phyloP scores from a whole-genome alignment of 2,888 invertebrate species.

The Timema cristinae region DNA sequence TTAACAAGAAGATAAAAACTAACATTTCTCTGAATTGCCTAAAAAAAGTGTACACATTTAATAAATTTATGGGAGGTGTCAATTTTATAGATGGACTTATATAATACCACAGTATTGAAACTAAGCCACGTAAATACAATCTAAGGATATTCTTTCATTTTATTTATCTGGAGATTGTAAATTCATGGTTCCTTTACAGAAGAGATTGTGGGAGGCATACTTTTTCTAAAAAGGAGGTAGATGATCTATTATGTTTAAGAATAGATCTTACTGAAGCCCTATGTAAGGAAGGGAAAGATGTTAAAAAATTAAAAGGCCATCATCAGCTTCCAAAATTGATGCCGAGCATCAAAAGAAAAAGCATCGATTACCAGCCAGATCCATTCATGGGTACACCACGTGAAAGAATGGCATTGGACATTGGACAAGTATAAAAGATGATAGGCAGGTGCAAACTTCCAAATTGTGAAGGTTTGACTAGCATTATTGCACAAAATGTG shows the following conservation, averaged over 20 bases:
- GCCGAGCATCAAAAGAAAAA: too few relatives aligned
- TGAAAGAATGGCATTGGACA: too few relatives aligned
- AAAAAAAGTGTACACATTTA: background rate
- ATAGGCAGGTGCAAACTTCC: too few relatives aligned
- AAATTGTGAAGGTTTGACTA: too few relatives aligned
- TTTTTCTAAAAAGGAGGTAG: background rate
- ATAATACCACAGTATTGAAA: constrained; percentile 21
- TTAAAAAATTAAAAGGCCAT: too few relatives aligned
- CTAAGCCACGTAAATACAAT: constrained; percentile 18
- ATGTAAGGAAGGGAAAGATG: too few relatives aligned
- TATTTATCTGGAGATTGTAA: constrained; percentile 18
- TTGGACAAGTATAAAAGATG: too few relatives aligned
- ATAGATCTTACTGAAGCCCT: too few relatives aligned
- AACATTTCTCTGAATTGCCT: background rate
- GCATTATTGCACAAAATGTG: too few relatives aligned
- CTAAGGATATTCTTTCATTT: constrained; percentile 23
- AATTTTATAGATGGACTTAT: constrained; percentile 22
- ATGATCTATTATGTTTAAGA: background rate
- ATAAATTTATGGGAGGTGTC: constrained; percentile 17
- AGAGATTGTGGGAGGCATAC: background rate
- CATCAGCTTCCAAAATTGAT: too few relatives aligned
- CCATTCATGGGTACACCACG: too few relatives aligned
- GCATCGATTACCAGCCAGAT: too few relatives aligned
- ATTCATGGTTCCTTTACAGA: constrained; percentile 25
- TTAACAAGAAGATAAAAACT: background rate